A percentile compares a stretch with the other conserved stretches of the same genome.
These are phyloP conservation scores for Drosophila austrosaltans DNA, from an alignment of 2,888 invertebrate genomes.

Conservation along the genomic window DNA sequence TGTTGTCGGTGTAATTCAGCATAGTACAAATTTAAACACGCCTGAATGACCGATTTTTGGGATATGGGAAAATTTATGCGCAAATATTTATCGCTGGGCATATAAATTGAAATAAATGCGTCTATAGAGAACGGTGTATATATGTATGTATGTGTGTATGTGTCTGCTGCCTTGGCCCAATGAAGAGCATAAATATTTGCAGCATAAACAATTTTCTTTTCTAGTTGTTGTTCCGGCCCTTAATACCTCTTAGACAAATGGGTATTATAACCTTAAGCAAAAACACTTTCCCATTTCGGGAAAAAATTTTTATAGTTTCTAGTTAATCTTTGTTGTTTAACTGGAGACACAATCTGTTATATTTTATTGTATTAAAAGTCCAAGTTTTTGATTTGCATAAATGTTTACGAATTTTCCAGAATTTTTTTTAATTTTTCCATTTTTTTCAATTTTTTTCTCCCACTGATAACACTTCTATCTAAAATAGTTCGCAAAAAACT, in stretches of 20 bases:
- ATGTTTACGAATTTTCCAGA: no score
- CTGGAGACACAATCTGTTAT: no score
- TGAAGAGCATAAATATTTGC: conserved; percentile 70
- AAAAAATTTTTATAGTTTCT: no score
- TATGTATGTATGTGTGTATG: no score
- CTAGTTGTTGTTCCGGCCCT: conserved; percentile 10
- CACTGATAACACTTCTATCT: no score
- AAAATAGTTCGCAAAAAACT: no score
- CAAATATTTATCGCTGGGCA: conserved; percentile 68
- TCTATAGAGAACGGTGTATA: background rate
- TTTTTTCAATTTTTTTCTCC: no score
- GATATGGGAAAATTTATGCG: conserved; percentile 61
- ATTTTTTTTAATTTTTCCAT: no score
- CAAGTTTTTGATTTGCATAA: no score
- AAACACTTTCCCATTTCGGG: no score
- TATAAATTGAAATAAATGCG: conserved; percentile 67
- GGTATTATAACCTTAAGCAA: background rate
- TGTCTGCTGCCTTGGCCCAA: conserved; percentile 21
- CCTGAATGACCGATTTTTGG: conserved; percentile 53
- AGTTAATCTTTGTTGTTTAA: no score
- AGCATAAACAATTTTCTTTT: conserved; percentile 65
- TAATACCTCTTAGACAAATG: background rate
- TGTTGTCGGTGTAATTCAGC: conserved; percentile 24
- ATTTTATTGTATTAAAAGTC: no score
- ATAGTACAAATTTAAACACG: conserved; percentile 23